Percentiles rank a stretch among this genome's conserved stretches.
phyloP scores from a whole-genome alignment of 1,140 invertebrate species.

The Leptonema lineaticorne region DNA sequence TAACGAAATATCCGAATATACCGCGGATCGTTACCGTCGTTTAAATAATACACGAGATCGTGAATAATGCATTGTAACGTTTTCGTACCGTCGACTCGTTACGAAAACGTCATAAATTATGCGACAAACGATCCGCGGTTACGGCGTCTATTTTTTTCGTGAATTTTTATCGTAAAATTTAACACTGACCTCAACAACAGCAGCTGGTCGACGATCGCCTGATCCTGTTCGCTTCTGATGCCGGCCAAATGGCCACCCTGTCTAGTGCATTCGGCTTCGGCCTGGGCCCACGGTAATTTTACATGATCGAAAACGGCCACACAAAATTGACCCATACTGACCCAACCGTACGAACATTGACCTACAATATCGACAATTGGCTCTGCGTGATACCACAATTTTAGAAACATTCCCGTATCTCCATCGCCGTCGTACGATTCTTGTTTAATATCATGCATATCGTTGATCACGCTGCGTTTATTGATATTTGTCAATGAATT shows the following conservation, averaged over 20 bases:
- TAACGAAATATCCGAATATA: no score
- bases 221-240: slow-evolving; percentile 61
- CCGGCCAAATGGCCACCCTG: slow-evolving; percentile 67
- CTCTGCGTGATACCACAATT: slow-evolving; percentile 57
- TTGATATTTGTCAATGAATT: slow-evolving; percentile 20
- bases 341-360: slow-evolving; percentile 66
- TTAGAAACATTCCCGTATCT: slow-evolving; percentile 51
- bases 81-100: no score
- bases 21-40: no score
- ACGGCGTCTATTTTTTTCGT: no score
- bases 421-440: slow-evolving; percentile 42
- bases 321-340: slow-evolving; percentile 61
- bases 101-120: no score
- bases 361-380: slow-evolving; percentile 57
- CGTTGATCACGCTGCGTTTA: slow-evolving; percentile 29
- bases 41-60: no score
- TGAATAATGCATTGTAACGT: no score
- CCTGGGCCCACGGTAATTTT: slow-evolving; percentile 62
- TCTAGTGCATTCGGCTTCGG: slow-evolving; percentile 63
- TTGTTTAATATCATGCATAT: neutral
- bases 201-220: slow-evolving; percentile 61
- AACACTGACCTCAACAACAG: slow-evolving; percentile 59
- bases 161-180: neutral
- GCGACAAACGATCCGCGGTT: no score
- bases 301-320: slow-evolving; percentile 60